Conservation (phyloP, 2,113 vertebrate species). For the Tamias sibiricus region DNA sequence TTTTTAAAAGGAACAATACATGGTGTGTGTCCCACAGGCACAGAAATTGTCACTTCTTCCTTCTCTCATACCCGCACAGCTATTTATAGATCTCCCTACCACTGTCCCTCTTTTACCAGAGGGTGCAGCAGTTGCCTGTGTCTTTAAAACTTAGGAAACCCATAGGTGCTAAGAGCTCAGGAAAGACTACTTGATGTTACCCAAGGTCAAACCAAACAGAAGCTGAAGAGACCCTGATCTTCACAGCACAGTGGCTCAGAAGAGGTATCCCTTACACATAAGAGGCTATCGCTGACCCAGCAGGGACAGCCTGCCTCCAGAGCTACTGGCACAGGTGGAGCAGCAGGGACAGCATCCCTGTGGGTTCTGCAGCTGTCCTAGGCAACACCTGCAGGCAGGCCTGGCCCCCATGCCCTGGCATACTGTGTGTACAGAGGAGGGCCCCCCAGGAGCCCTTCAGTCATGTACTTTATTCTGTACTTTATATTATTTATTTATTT, state of each 20-base stretch:
- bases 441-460: no score
- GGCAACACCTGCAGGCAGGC: no score
- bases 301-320: fast-evolving
- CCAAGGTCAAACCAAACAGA: not conserved
- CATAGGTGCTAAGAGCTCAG: not conserved
- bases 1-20: fast-evolving
- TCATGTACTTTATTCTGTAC: no score
- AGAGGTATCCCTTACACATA: not conserved
- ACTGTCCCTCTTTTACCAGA: not conserved
- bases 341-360: fast-evolving
- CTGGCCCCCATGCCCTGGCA: no score
- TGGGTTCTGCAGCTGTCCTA: no score
- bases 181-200: not conserved
- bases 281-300: not conserved
- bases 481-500: not conserved
- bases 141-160: not conserved
- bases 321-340: not conserved
- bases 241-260: not conserved
- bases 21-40: not conserved
- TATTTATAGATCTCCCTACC: no score
- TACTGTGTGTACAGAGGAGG: no score
- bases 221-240: not conserved
- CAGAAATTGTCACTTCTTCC: fast-evolving
- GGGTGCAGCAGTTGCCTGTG: fast-evolving
- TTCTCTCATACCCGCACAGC: no score